Evolutionary conservation across 2,797 vertebrate genomes (phyloP).

Genomic region (Coregonus suidteri): DNA sequence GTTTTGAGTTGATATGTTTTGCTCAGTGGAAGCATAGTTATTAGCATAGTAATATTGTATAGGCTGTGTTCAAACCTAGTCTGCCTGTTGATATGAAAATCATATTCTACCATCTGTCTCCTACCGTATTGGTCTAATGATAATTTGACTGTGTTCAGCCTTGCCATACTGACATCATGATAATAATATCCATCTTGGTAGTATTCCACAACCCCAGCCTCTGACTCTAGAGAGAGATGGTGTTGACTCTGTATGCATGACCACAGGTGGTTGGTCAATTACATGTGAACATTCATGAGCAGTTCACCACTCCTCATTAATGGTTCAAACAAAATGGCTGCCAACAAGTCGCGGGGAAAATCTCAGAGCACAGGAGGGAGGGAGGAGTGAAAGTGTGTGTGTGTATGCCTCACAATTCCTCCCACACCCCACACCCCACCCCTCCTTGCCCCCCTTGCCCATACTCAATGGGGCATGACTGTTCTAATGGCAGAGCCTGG

Average conservation of each 20-base stretch:
- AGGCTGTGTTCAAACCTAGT: too few relatives aligned
- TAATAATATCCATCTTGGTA: background rate
- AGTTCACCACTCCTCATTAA: slow-evolving; percentile 28
- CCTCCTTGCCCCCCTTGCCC: background rate
- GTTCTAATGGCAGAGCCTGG: slow-evolving; percentile 6
- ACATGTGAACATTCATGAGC: slow-evolving; percentile 40
- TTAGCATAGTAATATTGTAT: background rate
- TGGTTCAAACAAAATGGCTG: slow-evolving; percentile 36
- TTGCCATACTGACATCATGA: background rate
- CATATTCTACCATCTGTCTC: background rate
- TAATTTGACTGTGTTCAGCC: background rate
- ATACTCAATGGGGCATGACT: background rate
- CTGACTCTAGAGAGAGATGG: background rate
- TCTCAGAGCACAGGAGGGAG: background rate
- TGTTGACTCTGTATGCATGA: background rate
- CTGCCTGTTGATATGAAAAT: background rate
- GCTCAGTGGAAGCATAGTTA: background rate
- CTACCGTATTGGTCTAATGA: background rate
- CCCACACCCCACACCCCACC: background rate
- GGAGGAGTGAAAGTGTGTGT: too few relatives aligned
- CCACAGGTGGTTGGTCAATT: slow-evolving; percentile 15
- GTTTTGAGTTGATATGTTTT: background rate
- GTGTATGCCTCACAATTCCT: background rate
- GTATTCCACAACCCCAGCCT: background rate
- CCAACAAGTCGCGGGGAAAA: slow-evolving; percentile 3